These are phyloP conservation scores for Drosophila ironensis DNA, from an alignment of 1,140 invertebrate species.

Conservation along the genomic window DNA sequence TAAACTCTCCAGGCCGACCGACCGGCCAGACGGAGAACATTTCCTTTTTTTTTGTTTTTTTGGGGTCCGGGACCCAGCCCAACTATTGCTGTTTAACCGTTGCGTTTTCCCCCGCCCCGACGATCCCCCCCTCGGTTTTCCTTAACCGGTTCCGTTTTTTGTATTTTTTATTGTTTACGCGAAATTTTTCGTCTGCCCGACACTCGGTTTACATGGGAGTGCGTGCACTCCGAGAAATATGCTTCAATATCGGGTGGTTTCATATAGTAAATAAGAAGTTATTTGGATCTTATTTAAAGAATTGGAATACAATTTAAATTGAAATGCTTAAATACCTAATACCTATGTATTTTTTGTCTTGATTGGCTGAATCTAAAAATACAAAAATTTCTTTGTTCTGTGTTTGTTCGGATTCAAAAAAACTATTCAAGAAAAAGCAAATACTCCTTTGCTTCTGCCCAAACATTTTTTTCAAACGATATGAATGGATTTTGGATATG, in stretches of 20 bases:
- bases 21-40: slow-evolving; percentile 13
- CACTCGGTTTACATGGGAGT: slow-evolving; percentile 56
- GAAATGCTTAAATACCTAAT: too few species aligned
- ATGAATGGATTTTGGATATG: too few species aligned
- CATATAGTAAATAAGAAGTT: not conserved
- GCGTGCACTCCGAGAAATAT: slow-evolving; percentile 42
- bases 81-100: slow-evolving; percentile 51
- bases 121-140: slow-evolving; percentile 2
- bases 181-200: slow-evolving; percentile 62
- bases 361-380: too few species aligned
- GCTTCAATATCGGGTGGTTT: not conserved
- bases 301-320: too few species aligned
- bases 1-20: not conserved
- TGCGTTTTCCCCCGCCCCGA: slow-evolving; percentile 26
- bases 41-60: too few species aligned
- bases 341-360: too few species aligned
- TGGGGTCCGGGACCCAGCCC: slow-evolving; percentile 12
- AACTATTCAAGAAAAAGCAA: too few species aligned
- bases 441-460: too few species aligned
- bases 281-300: too few species aligned
- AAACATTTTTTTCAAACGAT: too few species aligned
- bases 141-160: slow-evolving; percentile 57
- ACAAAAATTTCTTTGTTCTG: too few species aligned
- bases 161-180: slow-evolving; percentile 74
- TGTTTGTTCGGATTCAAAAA: too few species aligned